Conservation (phyloP, 2,888 invertebrate genomes). For the Aphidoletes aphidimyza region DNA sequence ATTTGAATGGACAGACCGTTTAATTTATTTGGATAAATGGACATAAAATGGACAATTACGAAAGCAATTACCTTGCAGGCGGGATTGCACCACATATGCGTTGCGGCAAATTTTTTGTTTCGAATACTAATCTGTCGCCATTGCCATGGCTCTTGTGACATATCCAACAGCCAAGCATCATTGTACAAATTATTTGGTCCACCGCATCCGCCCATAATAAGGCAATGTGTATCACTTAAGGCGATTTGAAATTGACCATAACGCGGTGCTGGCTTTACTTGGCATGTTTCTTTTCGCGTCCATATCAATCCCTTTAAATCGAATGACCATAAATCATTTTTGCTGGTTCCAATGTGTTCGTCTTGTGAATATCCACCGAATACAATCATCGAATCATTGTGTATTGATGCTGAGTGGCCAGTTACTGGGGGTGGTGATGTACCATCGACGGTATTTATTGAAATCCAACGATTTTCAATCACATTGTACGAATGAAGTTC, state of each 20-base stretch:
- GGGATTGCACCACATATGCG: slow-evolving; percentile 93
- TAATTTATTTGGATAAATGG: background rate
- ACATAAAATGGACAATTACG: too few relatives aligned
- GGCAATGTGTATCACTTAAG: slow-evolving; percentile 79
- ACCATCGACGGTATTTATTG: slow-evolving; percentile 63
- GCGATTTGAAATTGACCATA: slow-evolving; percentile 94
- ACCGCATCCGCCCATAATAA: slow-evolving; percentile 88
- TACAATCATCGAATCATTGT: slow-evolving; percentile 83
- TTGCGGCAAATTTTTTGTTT: slow-evolving; percentile 82
- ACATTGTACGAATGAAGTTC: slow-evolving; percentile 91
- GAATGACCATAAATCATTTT: slow-evolving; percentile 91
- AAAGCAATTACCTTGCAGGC: slow-evolving; percentile 71
- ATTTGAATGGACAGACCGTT: background rate
- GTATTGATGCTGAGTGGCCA: slow-evolving; percentile 91
- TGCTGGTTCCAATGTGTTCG: slow-evolving; percentile 68
- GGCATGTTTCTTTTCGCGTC: slow-evolving; percentile 78
- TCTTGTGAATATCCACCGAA: slow-evolving; percentile 77
- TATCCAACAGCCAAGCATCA: slow-evolving; percentile 90
- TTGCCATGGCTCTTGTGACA: slow-evolving; percentile 78
- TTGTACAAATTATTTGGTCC: slow-evolving; percentile 86
- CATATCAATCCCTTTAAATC: slow-evolving; percentile 81
- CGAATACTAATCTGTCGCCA: slow-evolving; percentile 80
- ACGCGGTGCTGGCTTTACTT: slow-evolving; percentile 79
- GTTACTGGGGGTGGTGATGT: slow-evolving; percentile 82
- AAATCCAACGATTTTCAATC: slow-evolving; percentile 81